These are phyloP conservation scores for Microtus oregoni DNA, from an alignment of 2,113 vertebrate species.

Conservation along the genomic window DNA sequence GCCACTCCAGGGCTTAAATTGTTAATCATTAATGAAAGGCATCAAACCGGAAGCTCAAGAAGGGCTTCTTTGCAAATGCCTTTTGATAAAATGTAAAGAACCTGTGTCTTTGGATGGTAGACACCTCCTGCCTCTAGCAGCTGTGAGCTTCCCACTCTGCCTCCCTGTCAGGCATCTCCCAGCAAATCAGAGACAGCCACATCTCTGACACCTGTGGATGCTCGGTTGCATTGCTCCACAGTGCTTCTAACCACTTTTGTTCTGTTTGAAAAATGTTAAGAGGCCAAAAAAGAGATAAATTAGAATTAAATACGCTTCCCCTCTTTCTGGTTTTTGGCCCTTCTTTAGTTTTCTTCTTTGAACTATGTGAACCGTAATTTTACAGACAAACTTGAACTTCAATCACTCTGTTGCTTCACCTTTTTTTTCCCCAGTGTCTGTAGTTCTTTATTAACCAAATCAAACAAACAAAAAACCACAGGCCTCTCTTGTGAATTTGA, in stretches of 20 bases:
- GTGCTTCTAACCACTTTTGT: not conserved
- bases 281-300: not conserved
- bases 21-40: slow-evolving; percentile 64
- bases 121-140: not conserved
- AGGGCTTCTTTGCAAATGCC: not conserved
- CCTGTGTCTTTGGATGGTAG: not conserved
- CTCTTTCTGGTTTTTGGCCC: not conserved
- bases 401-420: not conserved
- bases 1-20: not conserved
- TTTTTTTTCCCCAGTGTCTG: not conserved
- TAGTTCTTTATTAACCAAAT: not conserved
- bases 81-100: not conserved
- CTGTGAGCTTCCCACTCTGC: no score
- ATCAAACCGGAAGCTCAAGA: not conserved
- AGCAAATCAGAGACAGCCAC: not conserved
- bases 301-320: not conserved
- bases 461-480: not conserved
- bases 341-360: not conserved
- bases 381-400: not conserved
- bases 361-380: not conserved
- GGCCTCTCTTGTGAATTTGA: not conserved
- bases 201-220: not conserved
- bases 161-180: not conserved
- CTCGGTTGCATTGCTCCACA: not conserved
- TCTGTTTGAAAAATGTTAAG: not conserved